Percentiles rank a stretch among this genome's conserved stretches.
phyloP scores from a whole-genome alignment of 2,888 invertebrate genomes.

The Erebia epiphron region DNA sequence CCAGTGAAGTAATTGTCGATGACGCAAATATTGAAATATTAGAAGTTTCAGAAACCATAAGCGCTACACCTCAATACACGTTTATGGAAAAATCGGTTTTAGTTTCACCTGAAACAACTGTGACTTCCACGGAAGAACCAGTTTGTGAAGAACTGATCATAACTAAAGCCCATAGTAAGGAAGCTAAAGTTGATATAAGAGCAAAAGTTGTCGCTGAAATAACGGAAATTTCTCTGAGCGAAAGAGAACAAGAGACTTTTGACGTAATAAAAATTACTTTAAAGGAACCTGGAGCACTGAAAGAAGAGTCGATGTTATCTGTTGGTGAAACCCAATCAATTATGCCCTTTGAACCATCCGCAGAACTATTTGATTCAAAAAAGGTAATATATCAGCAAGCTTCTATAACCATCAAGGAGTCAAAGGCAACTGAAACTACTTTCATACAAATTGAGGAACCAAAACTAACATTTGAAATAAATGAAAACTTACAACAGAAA shows the following conservation, averaged over 20 bases:
- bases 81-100: constrained; percentile 17
- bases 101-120: constrained; percentile 33
- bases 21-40: constrained; percentile 38
- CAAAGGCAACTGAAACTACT: constrained; percentile 21
- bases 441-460: constrained; percentile 21
- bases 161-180: constrained; percentile 7
- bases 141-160: constrained; percentile 20
- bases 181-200: constrained; percentile 24
- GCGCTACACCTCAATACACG: constrained; percentile 5
- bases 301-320: constrained; percentile 32
- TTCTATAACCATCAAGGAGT: constrained; percentile 20
- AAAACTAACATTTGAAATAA: constrained; percentile 9
- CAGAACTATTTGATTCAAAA: constrained; percentile 20
- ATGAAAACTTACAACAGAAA: not conserved
- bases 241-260: constrained; percentile 41
- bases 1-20: constrained; percentile 38
- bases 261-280: constrained; percentile 31
- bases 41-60: constrained; percentile 26
- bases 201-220: constrained; percentile 34
- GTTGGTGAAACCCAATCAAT: constrained; percentile 35
- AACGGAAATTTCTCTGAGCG: constrained; percentile 43
- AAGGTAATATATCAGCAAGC: constrained; percentile 20
- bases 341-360: constrained; percentile 23
- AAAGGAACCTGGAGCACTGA: constrained; percentile 33
- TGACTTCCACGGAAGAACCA: constrained; percentile 23